Conservation (phyloP, 2,113 vertebrate species). For the Hippocampus barbouri region DNA sequence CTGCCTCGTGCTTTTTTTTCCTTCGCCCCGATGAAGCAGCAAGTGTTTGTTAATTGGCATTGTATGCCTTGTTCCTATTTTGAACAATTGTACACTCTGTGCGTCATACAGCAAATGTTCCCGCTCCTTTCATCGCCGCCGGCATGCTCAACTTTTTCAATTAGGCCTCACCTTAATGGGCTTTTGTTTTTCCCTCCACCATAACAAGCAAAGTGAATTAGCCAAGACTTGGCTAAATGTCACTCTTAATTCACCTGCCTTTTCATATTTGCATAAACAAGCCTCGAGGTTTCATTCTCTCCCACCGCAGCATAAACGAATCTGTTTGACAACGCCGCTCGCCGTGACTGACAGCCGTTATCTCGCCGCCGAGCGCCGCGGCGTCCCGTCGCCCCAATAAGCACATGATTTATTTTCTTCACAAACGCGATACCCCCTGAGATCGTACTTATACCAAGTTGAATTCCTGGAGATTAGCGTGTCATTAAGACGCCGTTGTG, state of each 20-base stretch:
- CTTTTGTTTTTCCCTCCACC: conserved; percentile 14
- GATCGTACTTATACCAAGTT: conserved; percentile 26
- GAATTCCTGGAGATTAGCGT: conserved; percentile 45
- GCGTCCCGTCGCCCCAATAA: conserved; percentile 28
- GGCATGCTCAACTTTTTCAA: neutral
- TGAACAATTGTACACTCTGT: neutral
- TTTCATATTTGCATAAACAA: conserved; percentile 16
- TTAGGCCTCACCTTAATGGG: conserved; percentile 12
- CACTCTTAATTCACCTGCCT: conserved; percentile 21
- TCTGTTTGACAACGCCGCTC: conserved; percentile 12
- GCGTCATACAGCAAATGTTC: conserved; percentile 6
- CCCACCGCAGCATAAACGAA: no score
- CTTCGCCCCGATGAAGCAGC: no score
- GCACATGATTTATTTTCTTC: neutral
- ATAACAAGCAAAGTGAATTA: neutral
- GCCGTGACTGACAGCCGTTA: conserved; percentile 50
- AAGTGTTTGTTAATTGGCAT: neutral
- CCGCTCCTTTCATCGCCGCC: conserved; percentile 12
- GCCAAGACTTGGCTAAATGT: conserved; percentile 18
- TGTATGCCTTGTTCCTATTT: neutral
- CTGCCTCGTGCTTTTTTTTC: no score
- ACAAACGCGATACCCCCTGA: conserved; percentile 26
- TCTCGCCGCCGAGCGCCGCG: conserved; percentile 21
- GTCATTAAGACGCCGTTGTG: conserved; percentile 45
- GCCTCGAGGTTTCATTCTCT: conserved; percentile 18